Base-by-base conservation (phyloP, 2,888 invertebrate genomes). In the Agonopterix arenella region DNA sequence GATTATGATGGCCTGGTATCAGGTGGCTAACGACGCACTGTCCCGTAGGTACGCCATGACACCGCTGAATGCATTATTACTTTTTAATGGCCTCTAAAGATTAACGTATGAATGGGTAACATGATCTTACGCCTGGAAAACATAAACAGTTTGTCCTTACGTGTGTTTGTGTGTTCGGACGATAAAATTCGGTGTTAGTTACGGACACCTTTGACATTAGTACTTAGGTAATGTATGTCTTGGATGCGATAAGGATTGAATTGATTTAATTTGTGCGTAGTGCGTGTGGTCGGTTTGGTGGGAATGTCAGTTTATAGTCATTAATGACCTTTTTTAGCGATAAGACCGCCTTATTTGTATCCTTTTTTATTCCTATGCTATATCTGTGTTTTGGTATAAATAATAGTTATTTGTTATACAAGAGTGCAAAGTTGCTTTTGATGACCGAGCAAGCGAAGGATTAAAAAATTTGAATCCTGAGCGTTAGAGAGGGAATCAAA, bases 91-190 rank as follows among this genome's bases (percentile, higher is more conserved):
- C 76, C 68, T 73, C 76, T 76, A 77, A 80, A 78, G 74, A 80
- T 80, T 76, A 80, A 77, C 76, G 80, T 74, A 84, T 86, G 86
- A 88, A 88, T 85, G 84, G 76, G 88, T 84, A 88, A 88, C 79
- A 64, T 72, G 85, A 80, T 69, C 72, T 66, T 69, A 74, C 68
- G 74, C 69, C 72, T 58, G 76, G 71, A 76, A 76, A 80, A 80
- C 78, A 85, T 85, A 85, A 85, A 84, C 84, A 84, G 76, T 69
- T 65, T 71, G 73, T 70, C 63, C 60, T 59, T 62, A 62, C 66
- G 64, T 60, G 57, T 68, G 68, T 66, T 73, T 70, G 75, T 72
- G 51, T 68, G 70, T 69, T 72, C 67, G 67, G 69, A 73, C 75
- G 73, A 81, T 82, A 77, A 80, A 79, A 81, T 81, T 80, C 58